Conservation (phyloP, 1,140 invertebrate species). For the Lysiphlebus fabarum region DNA sequence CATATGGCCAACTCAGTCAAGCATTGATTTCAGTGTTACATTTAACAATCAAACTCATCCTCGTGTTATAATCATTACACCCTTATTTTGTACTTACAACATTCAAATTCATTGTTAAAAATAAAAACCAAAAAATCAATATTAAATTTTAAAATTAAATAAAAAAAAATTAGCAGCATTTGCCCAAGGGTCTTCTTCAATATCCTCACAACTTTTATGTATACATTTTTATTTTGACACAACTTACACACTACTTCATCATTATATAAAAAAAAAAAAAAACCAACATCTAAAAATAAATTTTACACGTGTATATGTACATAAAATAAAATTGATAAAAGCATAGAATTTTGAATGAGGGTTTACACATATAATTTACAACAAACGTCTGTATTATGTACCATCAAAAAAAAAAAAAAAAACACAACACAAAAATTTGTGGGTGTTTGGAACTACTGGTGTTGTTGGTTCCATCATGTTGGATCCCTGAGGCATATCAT, state of each 20-base stretch:
- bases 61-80: background rate
- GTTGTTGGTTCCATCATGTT: no score
- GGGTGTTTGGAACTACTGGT: constrained; percentile 30
- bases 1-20: background rate
- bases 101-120: no score
- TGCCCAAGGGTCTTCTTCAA: constrained; percentile 15
- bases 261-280: constrained; percentile 2
- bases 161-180: background rate
- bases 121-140: no score
- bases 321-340: no score
- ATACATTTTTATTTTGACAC: constrained; percentile 1
- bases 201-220: background rate
- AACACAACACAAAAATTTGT: constrained; percentile 12
- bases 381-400: no score
- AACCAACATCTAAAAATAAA: background rate
- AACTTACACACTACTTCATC: background rate
- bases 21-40: background rate
- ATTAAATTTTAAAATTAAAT: background rate
- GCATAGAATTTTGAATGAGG: constrained; percentile 12
- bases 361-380: constrained; percentile 28
- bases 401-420: no score
- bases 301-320: background rate
- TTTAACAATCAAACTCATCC: background rate
- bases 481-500: constrained; percentile 42
- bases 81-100: background rate